Evolutionary conservation across 2,113 vertebrate genomes (phyloP).

Genomic region (Ginglymostoma cirratum): DNA sequence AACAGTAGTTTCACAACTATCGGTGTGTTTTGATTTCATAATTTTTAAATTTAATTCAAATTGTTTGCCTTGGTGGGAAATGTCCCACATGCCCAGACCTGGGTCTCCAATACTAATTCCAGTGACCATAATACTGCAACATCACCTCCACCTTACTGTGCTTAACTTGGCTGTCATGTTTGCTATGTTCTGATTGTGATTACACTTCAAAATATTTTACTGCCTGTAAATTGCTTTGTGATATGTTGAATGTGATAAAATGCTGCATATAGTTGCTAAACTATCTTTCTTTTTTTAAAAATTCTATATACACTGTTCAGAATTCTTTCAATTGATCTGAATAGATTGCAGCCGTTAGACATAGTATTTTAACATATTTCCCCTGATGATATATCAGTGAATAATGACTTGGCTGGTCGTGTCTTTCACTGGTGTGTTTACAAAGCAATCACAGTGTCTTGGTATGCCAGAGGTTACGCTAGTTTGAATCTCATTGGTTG

Average conservation of each 20-base stretch:
- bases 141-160: background rate
- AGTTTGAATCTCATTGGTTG: background rate
- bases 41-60: too few relatives aligned
- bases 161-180: background rate
- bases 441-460: background rate
- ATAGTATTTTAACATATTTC: background rate
- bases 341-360: background rate
- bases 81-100: too few relatives aligned
- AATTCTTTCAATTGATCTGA: background rate
- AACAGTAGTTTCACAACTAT: too few relatives aligned
- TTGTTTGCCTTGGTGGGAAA: too few relatives aligned
- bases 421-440: background rate
- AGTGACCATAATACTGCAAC: background rate
- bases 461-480: background rate
- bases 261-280: background rate
- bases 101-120: too few relatives aligned
- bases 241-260: background rate
- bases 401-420: background rate
- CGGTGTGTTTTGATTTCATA: too few relatives aligned
- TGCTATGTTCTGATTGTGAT: background rate
- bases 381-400: background rate
- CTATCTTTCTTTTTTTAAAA: background rate
- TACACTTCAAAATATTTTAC: background rate
- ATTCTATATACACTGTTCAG: background rate
- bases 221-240: background rate